Evolutionary conservation across 2,888 invertebrate genomes (phyloP).

Genomic region (Eristalis intricaria): DNA sequence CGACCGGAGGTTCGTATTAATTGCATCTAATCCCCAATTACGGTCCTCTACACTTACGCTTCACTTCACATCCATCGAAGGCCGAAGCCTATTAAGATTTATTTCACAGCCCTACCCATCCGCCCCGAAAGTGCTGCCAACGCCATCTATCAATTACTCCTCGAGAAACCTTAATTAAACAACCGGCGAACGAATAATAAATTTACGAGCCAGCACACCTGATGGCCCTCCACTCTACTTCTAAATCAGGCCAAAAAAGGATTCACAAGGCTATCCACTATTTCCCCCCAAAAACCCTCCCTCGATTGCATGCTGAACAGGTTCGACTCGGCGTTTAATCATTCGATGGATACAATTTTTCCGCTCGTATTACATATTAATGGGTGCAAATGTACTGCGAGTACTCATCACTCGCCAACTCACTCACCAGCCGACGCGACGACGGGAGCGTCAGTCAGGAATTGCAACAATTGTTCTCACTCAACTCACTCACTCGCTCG

Average conservation of each 20-base stretch:
- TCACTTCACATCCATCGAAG: not conserved
- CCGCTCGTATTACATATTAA: conserved; percentile 55
- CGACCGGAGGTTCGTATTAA: not conserved
- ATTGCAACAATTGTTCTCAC: conserved; percentile 29
- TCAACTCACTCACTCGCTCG: not conserved
- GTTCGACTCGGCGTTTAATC: not conserved
- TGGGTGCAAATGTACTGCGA: conserved; percentile 43
- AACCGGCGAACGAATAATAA: conserved; percentile 54
- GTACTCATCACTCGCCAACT: no score
- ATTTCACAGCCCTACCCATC: conserved; percentile 6
- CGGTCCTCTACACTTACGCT: not conserved
- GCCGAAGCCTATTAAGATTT: conserved; percentile 16
- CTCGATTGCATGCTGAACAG: not conserved
- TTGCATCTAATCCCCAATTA: conserved; percentile 7
- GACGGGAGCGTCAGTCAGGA: not conserved
- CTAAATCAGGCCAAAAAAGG: conserved; percentile 32
- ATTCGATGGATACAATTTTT: conserved; percentile 54
- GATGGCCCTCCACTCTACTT: not conserved
- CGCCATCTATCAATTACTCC: conserved; percentile 60
- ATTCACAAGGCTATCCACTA: conserved; percentile 8
- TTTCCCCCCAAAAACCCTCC: not conserved
- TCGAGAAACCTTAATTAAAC: conserved; percentile 61
- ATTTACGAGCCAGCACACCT: conserved; percentile 23
- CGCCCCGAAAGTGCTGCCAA: conserved; percentile 11
- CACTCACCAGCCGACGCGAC: not conserved